These are phyloP conservation scores for Escarpia spicata DNA, from an alignment of 2,888 invertebrate species.

Conservation along the genomic window DNA sequence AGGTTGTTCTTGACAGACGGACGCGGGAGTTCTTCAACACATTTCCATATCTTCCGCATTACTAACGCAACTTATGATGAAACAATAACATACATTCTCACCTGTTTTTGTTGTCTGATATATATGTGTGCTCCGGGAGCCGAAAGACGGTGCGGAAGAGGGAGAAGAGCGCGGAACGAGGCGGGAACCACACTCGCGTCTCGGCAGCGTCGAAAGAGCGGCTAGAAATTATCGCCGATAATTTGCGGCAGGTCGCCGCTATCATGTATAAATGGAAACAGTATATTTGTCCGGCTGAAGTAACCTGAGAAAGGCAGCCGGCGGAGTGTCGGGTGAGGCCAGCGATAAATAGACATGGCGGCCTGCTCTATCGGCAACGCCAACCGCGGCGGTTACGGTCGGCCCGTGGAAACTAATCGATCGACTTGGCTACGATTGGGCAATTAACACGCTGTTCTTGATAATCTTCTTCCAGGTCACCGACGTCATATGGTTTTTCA, in stretches of 20 bases:
- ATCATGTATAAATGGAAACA: neutral
- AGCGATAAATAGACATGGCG: slow-evolving; percentile 16
- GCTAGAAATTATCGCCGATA: neutral
- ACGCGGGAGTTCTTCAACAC: too few relatives aligned
- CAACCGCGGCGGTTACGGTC: neutral
- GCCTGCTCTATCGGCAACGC: neutral
- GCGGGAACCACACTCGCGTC: neutral
- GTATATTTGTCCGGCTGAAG: neutral
- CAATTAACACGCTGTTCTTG: slow-evolving; percentile 4
- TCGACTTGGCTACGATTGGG: neutral
- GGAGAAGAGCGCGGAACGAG: neutral
- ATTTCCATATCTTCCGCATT: too few relatives aligned
- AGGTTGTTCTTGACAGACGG: too few relatives aligned
- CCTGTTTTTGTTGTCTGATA: neutral
- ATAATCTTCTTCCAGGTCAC: neutral
- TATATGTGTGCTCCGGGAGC: neutral
- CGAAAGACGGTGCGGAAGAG: neutral
- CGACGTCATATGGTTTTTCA: neutral
- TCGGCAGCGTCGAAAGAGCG: neutral
- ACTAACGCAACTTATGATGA: too few relatives aligned
- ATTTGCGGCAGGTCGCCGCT: neutral
- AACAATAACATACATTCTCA: neutral
- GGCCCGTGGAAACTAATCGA: neutral
- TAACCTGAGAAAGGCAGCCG: neutral
- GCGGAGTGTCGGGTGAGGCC: neutral